Evolutionary conservation across 1,140 invertebrate species (phyloP), one percentile per base, ranked within the genome.

Genomic region (Condylostylus longicornis): DNA sequence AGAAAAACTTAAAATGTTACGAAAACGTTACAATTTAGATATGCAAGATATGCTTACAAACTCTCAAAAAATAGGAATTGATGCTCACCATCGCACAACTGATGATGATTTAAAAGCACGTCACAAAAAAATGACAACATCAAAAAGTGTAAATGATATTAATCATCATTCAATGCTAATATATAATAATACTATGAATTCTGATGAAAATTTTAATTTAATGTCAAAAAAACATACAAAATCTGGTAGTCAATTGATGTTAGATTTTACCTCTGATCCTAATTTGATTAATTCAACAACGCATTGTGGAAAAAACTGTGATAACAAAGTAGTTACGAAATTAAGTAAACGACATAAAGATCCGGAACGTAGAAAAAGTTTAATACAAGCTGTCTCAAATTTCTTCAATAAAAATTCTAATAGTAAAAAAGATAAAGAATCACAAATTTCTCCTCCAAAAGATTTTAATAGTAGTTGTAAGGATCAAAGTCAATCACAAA

Each of bases 321-420:
- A 42, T 18, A 56, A 60, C 4, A 53, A 63, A 12, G 22, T 33
- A 22, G 55, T 52, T 46, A 46, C 35, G 13, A 69, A 63, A 49
- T 48, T 50, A 10, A 65, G 63, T 44, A 66, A 65, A 41, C 70
- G 69, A 35, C 46, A 54, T 33, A 72, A 70, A 52, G 78, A 82
- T 53, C 67, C 71, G 0, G 79, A 82, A 42, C 66, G 82, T 39
- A 64, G 80, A 29, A 81, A 80, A 50, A 84, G 82, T 55, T 77
- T 87, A 27, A 86, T 86, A 43, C 82, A 84, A 64, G 75, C 82
- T 31, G 74, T 87, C 29, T 79, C 81, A 3, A 82, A 79, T 54
- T 81, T 86, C 51, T 82, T 87, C 47, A 69, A 73, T 29, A 77
- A 75, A 46, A 74, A 48, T 18, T 33, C 36, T 23, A 33, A 36